phyloP scores from a whole-genome alignment of 92 coral and sea anemone species.

The Actinernus sp. region DNA sequence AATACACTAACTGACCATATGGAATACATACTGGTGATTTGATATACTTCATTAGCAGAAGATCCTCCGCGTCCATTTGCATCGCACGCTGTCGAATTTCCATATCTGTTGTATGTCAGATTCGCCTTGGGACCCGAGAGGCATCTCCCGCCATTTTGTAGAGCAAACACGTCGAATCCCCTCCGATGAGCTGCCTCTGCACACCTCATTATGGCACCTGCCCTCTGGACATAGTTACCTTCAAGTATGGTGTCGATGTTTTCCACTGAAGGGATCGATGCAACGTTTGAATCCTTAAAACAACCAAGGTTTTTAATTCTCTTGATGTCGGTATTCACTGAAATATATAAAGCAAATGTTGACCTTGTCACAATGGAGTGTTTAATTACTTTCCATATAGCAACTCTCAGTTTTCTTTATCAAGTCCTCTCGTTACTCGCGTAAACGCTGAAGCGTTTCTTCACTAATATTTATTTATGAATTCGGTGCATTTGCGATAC shows the following conservation, averaged over 20 bases:
- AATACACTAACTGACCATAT: too few relatives aligned
- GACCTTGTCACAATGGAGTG: too few relatives aligned
- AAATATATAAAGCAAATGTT: not conserved
- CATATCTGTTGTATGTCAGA: constrained; percentile 24
- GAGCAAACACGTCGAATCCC: constrained; percentile 37
- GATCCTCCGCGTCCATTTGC: constrained; percentile 55
- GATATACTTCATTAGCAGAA: constrained; percentile 40
- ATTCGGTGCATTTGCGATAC: too few relatives aligned
- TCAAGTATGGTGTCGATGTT: constrained; percentile 31
- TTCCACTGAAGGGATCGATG: constrained; percentile 48
- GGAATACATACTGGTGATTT: constrained; percentile 26
- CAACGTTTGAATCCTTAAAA: constrained; percentile 14
- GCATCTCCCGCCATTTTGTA: constrained; percentile 66
- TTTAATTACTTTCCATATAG: too few relatives aligned
- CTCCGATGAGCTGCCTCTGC: constrained; percentile 47
- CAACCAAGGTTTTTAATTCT: constrained; percentile 39
- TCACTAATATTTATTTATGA: too few relatives aligned
- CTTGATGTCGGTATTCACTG: constrained; percentile 12
- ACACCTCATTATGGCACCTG: constrained; percentile 59
- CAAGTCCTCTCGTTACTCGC: too few relatives aligned
- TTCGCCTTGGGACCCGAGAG: constrained; percentile 21
- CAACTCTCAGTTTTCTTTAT: too few relatives aligned
- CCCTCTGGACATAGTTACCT: constrained; percentile 50
- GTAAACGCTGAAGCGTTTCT: too few relatives aligned
- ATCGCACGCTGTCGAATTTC: constrained; percentile 19